Evolutionary conservation across 2,113 vertebrate genomes (phyloP).

Genomic region (Bujurquina vittata): DNA sequence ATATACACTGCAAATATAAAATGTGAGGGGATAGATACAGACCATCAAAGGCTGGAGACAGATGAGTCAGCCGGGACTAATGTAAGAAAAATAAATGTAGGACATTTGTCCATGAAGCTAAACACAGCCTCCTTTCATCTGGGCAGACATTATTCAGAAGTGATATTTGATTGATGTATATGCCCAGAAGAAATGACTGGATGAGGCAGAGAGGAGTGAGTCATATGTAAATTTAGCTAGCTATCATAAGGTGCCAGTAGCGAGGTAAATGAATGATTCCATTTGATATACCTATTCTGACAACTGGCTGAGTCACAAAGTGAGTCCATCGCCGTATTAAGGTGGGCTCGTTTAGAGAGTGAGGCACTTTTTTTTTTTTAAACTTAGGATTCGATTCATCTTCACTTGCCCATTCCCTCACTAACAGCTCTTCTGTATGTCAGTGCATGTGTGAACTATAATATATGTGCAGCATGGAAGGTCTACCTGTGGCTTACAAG

Average conservation of each 20-base stretch:
- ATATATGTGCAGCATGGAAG: background rate
- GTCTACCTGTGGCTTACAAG: background rate
- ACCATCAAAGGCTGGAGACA: background rate
- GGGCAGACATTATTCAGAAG: constrained; percentile 44
- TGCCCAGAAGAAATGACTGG: constrained; percentile 33
- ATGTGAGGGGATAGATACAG: background rate
- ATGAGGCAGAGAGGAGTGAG: constrained; percentile 45
- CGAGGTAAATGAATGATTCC: constrained; percentile 52
- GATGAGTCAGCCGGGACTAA: constrained; percentile 23
- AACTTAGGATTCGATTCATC: constrained; percentile 21
- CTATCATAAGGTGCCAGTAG: constrained; percentile 44
- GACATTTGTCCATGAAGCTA: constrained; percentile 38
- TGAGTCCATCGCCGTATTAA: constrained; percentile 16
- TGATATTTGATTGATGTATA: constrained; percentile 58
- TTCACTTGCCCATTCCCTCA: background rate
- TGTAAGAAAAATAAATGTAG: constrained; percentile 38
- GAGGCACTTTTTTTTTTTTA: background rate
- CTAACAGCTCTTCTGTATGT: background rate
- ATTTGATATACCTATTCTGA: constrained; percentile 59
- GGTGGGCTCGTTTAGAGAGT: constrained; percentile 18
- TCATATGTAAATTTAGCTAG: constrained; percentile 65
- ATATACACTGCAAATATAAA: background rate
- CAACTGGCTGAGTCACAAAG: constrained; percentile 56
- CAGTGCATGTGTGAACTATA: background rate
- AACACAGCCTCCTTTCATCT: constrained; percentile 46